phyloP scores from a whole-genome alignment of 2,113 vertebrate species.

The Lipotes vexillifer region DNA sequence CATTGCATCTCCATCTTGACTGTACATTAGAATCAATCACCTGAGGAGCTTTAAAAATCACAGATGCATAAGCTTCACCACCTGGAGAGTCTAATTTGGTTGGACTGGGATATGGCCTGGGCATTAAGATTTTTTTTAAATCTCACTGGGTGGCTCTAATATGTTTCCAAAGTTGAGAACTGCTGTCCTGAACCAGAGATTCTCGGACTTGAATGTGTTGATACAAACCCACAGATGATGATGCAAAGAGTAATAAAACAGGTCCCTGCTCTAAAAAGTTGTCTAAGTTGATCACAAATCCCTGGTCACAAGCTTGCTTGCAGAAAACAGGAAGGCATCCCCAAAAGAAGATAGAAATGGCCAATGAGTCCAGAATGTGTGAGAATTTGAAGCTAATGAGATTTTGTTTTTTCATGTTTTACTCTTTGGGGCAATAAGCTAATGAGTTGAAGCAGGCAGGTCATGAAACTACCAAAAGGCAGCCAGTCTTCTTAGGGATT shows the following conservation, averaged over 20 bases:
- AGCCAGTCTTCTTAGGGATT: not conserved
- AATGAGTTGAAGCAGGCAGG: not conserved
- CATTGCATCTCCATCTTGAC: not conserved
- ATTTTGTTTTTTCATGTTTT: not conserved
- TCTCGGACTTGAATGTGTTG: not conserved
- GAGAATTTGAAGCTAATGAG: not conserved
- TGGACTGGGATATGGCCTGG: not conserved
- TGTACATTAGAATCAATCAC: not conserved
- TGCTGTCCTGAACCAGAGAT: not conserved
- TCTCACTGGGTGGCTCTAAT: not conserved
- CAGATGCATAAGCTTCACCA: not conserved
- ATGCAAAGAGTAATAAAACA: not conserved
- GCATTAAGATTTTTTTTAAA: not conserved
- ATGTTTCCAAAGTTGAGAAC: not conserved
- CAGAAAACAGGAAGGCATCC: not conserved
- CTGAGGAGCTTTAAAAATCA: not conserved
- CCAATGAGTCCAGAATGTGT: not conserved
- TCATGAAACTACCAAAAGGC: not conserved
- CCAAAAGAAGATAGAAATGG: not conserved
- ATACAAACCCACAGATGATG: not conserved
- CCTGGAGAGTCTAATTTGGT: not conserved
- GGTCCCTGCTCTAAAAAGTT: not conserved
- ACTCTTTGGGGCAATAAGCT: not conserved
- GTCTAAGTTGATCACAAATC: not conserved
- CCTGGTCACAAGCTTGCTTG: not conserved